A percentile compares a stretch with the other conserved stretches of the same genome.
Conservation (phyloP, 2,113 vertebrate species). For the Glaucidium brasilianum region DNA sequence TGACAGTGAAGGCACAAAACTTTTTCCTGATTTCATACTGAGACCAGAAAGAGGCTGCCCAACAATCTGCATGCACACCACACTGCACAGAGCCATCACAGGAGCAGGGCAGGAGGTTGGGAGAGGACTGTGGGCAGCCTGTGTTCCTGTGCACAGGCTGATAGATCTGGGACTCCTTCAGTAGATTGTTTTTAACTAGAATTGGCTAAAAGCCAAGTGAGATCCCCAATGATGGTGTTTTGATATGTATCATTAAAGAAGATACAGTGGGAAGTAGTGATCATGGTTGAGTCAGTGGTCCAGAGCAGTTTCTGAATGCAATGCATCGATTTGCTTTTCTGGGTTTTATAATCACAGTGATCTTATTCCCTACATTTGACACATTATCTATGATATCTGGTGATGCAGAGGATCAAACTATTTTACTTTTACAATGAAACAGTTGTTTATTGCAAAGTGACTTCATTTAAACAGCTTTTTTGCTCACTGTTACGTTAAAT, state of each 20-base stretch:
- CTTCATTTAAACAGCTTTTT: background rate
- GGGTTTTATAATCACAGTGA: background rate
- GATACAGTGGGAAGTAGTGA: background rate
- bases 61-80: rapidly evolving
- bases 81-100: rapidly evolving
- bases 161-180: background rate
- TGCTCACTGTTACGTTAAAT: background rate
- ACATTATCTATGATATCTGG: background rate
- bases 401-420: background rate
- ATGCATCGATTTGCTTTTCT: background rate
- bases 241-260: background rate
- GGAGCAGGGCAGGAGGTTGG: background rate
- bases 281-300: background rate
- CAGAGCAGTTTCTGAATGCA: background rate
- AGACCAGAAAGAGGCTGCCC: background rate
- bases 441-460: background rate
- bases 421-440: background rate
- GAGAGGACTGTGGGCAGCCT: background rate
- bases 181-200: background rate
- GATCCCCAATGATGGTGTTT: background rate
- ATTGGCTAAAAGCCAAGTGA: background rate
- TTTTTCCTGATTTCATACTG: background rate
- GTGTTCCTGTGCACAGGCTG: background rate
- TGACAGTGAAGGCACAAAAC: background rate
- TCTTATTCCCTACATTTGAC: background rate